Evolutionary conservation across 2,113 vertebrate species (phyloP).

Genomic region (Hippocampus guttulatus): DNA sequence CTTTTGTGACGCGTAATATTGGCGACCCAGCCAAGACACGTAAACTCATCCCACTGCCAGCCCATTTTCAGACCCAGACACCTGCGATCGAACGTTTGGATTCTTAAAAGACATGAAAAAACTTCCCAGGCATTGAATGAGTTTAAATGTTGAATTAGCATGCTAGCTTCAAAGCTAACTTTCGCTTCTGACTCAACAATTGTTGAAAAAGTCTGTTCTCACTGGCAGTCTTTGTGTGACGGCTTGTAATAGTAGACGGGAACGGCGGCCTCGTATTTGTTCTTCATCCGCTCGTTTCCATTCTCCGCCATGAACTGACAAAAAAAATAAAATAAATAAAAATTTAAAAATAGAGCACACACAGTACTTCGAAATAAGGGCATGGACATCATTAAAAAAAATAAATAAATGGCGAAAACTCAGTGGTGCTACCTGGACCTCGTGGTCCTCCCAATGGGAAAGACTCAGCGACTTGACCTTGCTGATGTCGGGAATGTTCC

Average conservation of each 20-base stretch:
- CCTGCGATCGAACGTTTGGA: too few relatives aligned
- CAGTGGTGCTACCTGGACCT: conserved; percentile 63
- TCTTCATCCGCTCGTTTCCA: conserved; percentile 77
- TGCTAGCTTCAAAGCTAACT: background rate
- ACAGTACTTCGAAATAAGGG: background rate
- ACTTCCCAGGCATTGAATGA: too few relatives aligned
- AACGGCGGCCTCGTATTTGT: conserved; percentile 78
- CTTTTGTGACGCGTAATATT: too few relatives aligned
- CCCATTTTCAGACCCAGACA: too few relatives aligned
- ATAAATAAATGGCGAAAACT: background rate
- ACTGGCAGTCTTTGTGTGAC: conserved; percentile 79
- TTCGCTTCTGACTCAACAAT: background rate
- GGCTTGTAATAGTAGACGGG: conserved; percentile 88
- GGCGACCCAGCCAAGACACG: background rate
- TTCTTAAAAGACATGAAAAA: too few relatives aligned
- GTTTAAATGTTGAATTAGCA: background rate
- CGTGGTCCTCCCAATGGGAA: conserved; percentile 74
- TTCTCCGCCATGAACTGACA: conserved; percentile 78
- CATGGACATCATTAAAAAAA: background rate
- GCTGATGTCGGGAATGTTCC: conserved; percentile 66
- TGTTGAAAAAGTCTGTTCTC: conserved; percentile 44
- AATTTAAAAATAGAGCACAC: background rate
- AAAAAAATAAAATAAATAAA: background rate
- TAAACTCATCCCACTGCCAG: too few relatives aligned
- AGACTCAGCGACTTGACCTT: conserved; percentile 74